Evolutionary conservation across 2,888 invertebrate genomes (phyloP).

Genomic region (Eupithecia centaureata): DNA sequence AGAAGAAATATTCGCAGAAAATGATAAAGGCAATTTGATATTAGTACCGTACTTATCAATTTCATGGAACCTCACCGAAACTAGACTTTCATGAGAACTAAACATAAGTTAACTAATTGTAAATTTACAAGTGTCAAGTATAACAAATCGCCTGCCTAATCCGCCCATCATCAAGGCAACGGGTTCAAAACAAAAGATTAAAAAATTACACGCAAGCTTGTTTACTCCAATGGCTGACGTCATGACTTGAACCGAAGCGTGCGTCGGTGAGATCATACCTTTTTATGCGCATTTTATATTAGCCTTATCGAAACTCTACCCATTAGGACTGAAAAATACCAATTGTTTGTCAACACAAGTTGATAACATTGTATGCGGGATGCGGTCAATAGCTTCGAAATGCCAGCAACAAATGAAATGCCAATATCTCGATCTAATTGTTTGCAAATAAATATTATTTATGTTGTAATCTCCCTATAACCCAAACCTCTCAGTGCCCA

Average conservation of each 20-base stretch:
- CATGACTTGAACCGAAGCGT: slow-evolving; percentile 48
- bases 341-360: slow-evolving; percentile 32
- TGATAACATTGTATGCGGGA: slow-evolving; percentile 29
- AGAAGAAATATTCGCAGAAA: slow-evolving; percentile 3
- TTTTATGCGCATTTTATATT: slow-evolving; percentile 46
- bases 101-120: not conserved
- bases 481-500: too few relatives aligned
- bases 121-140: slow-evolving; percentile 16
- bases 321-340: slow-evolving; percentile 47
- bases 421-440: too few relatives aligned
- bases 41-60: not conserved
- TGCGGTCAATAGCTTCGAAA: slow-evolving; percentile 32
- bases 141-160: slow-evolving; percentile 27
- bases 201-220: slow-evolving; percentile 58
- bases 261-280: slow-evolving; percentile 62
- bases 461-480: too few relatives aligned
- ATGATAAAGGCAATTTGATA: slow-evolving; percentile 13
- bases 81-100: slow-evolving; percentile 4
- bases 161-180: slow-evolving; percentile 30
- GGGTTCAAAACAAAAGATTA: slow-evolving; percentile 55
- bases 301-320: slow-evolving; percentile 55
- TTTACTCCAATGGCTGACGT: slow-evolving; percentile 60
- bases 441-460: too few relatives aligned
- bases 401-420: slow-evolving; percentile 28
- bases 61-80: slow-evolving; percentile 9